Evolutionary conservation across 2,113 vertebrate species (phyloP), one percentile per base, ranked within the genome.

Genomic region (Istiophorus platypterus): DNA sequence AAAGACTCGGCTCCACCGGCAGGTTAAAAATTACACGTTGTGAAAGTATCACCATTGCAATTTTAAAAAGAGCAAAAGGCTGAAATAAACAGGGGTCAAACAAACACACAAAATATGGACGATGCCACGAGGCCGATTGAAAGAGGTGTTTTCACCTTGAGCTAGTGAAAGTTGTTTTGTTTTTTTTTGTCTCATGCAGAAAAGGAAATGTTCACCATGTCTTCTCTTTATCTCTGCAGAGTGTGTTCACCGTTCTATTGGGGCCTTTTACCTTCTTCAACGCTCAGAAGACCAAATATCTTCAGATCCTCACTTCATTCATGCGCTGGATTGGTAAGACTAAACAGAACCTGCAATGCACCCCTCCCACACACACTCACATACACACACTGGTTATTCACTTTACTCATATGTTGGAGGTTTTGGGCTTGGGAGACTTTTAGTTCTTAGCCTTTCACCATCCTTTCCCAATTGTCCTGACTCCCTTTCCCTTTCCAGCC

Each of bases 281-380:
- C 1, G 97, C 98, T 49, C 98, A 99, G 95, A 99, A 99, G 94
- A 99, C 98, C 54, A 99, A 99, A 86, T 99, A 99, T 70, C 97
- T 99, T 13, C 98, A 99, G 91, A 97, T 99, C 83, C 89, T 99
- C 90, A 99, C 98, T 0, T 99, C 98, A 0, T 91, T 99, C 52
- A 98, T 99, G 98, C 95, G 98, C 78, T 99, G 98, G 98, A 95
- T 99, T 14, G 98, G 98, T 99, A 94, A 99, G 97, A 95, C 42
- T 29, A 14, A 67, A 18, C 14, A 12, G 12, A 18, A 59, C 5
- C 4, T 7, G 0, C 10, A 1, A 1, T 3, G 2, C 26, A 24
- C 56, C 4, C 22, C n/a, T n/a, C n/a, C n/a, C n/a, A n/a, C n/a
- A n/a, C n/a, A n/a, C n/a, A n/a, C n/a, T n/a, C n/a, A n/a, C n/a